phyloP scores from a whole-genome alignment of 2,113 vertebrate species.

The Zosterops hypoxanthus region DNA sequence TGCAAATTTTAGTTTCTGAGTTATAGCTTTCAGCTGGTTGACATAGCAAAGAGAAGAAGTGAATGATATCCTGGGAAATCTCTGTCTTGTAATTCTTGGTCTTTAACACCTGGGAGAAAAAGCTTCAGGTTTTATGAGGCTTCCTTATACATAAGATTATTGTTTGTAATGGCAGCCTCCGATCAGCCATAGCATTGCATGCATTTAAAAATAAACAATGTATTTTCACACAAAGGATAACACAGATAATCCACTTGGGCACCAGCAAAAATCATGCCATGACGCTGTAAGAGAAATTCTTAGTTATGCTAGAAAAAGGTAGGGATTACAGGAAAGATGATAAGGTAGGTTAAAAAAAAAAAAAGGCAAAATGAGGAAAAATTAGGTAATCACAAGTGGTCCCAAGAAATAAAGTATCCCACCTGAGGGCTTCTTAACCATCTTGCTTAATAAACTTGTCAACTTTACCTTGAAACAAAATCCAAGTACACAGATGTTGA shows the following conservation, averaged over 20 bases:
- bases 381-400: not conserved
- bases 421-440: not conserved
- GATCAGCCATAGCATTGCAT: not conserved
- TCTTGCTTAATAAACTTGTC: not conserved
- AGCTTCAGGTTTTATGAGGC: not conserved
- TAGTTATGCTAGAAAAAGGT: not conserved
- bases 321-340: not conserved
- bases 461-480: not conserved
- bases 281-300: not conserved
- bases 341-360: not conserved
- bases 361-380: not conserved
- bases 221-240: not conserved
- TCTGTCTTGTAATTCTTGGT: not conserved
- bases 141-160: not conserved
- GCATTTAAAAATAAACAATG: not conserved
- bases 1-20: not conserved
- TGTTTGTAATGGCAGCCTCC: not conserved
- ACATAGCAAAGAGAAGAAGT: not conserved
- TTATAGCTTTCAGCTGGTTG: not conserved
- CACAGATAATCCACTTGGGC: not conserved
- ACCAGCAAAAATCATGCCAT: not conserved
- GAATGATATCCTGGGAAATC: not conserved
- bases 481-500: not conserved
- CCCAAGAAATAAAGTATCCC: not conserved
- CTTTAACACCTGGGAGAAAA: not conserved